Percentiles rank a stretch among this genome's conserved stretches.
These are phyloP conservation scores for Anoplopoma fimbria DNA, from an alignment of 2,113 vertebrate genomes.

Conservation along the genomic window DNA sequence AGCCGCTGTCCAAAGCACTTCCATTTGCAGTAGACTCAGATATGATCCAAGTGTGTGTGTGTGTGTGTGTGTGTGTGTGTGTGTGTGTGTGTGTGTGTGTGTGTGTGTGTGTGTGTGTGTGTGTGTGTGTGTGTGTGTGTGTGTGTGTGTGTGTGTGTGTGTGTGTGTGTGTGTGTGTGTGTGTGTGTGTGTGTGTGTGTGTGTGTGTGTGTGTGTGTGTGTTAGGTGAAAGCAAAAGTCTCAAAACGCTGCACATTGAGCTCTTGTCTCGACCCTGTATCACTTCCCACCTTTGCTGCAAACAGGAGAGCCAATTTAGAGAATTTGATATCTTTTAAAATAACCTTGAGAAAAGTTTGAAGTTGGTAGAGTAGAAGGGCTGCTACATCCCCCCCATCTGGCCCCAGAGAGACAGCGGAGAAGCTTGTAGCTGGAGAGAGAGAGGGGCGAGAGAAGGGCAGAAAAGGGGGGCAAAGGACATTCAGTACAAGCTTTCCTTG, in stretches of 20 bases:
- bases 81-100: no score
- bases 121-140: constrained; percentile 29
- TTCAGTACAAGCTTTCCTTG: constrained; percentile 69
- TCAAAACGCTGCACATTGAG: constrained; percentile 25
- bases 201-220: constrained; percentile 14
- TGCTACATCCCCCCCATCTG: constrained; percentile 39
- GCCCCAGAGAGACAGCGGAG: constrained; percentile 56
- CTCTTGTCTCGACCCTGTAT: constrained; percentile 38
- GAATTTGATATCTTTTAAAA: constrained; percentile 7
- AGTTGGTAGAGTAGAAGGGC: constrained; percentile 24
- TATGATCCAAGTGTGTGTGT: constrained; percentile 56
- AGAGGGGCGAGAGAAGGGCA: constrained; percentile 13
- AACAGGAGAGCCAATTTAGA: constrained; percentile 28
- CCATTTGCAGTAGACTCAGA: constrained; percentile 39
- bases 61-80: constrained; percentile 23
- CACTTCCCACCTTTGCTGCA: constrained; percentile 38
- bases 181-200: constrained; percentile 32
- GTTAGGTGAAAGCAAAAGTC: constrained; percentile 30
- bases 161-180: constrained; percentile 22
- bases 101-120: constrained; percentile 30
- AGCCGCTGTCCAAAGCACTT: constrained; percentile 52
- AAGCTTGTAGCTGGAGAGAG: constrained; percentile 52
- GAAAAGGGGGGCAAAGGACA: constrained; percentile 63
- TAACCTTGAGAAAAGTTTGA: constrained; percentile 35
- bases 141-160: constrained; percentile 16